Evolutionary conservation across 1,140 invertebrate species (phyloP), one percentile per base, ranked within the genome.

Genomic region (Scaptomyza montana): DNA sequence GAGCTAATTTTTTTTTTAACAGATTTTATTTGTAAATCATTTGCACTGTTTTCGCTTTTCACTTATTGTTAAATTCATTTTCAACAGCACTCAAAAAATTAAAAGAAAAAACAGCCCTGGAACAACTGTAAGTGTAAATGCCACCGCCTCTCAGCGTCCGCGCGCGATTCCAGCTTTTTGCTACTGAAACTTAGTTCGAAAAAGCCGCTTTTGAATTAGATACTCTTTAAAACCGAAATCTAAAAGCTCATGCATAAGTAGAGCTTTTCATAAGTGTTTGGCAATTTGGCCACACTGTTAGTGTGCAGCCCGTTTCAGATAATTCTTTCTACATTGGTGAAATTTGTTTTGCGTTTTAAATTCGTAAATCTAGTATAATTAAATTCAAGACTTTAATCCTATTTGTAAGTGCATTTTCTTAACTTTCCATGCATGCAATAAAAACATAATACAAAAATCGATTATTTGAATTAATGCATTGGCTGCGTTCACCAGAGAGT

Each of bases 151-250:
- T 54, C 33, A 50, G 39, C 51, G 65, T 73, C 71, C 66, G 57
- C 71, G 57, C 53, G 71, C 71, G 43, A 62, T 53, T 59, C 57
- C 33, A 63, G 71, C 71, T 70, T 74, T 74, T 74, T 69, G 71
- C 57, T 62, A 74, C 71, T 74, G 63, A 74, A 74, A 74, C 70
- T 61, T 30, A 68, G 25, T 68, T 74, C 70, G 70, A 74, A 74
- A 68, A 5, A 68, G 55, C 55, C 64, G 49, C 28, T 67, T 68
- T 73, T 36, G 63, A 67, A 49, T 72, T 54, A 54, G 69, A 60
- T 72, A 72, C 49, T 67, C 55, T 54, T 59, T 8, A 51, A 53
- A 66, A 51, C 46, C 62, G 47, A 55, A 54, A 60, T 19, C 33
- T 21, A 30, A 45, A 72, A 72, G 69, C 63, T 71, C 28, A 8